Conservation (phyloP, 2,888 invertebrate genomes). For the Eledone cirrhosa region DNA sequence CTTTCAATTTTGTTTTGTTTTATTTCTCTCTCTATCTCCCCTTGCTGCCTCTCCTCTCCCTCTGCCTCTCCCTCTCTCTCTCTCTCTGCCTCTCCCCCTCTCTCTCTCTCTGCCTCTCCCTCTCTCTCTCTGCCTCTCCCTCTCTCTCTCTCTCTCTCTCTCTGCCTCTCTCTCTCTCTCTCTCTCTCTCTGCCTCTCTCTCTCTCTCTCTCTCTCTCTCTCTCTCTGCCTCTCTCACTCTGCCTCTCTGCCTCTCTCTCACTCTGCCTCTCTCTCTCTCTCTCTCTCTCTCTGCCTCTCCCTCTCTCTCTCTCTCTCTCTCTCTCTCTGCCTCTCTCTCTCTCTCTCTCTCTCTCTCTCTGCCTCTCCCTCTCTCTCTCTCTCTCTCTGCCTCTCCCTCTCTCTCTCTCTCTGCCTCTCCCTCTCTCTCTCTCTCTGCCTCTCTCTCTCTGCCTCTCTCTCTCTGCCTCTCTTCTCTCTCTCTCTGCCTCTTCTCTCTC, state of each 20-base stretch:
- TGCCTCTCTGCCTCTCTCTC: not conserved
- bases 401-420: not conserved
- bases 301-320: not conserved
- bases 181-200: not conserved
- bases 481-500: not conserved
- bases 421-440: not conserved
- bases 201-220: not conserved
- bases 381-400: not conserved
- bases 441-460: not conserved
- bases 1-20: no score
- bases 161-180: not conserved
- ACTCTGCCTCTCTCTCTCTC: not conserved
- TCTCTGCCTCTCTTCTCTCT: not conserved
- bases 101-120: not conserved
- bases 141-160: not conserved
- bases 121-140: not conserved
- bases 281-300: not conserved
- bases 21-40: not conserved
- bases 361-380: not conserved
- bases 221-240: no score
- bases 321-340: rapidly evolving
- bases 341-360: not conserved
- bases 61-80: not conserved
- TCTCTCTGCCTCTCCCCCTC: not conserved
- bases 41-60: not conserved